phyloP scores from a whole-genome alignment of 2,888 invertebrate genomes.

The Toxonevra muliebris region DNA sequence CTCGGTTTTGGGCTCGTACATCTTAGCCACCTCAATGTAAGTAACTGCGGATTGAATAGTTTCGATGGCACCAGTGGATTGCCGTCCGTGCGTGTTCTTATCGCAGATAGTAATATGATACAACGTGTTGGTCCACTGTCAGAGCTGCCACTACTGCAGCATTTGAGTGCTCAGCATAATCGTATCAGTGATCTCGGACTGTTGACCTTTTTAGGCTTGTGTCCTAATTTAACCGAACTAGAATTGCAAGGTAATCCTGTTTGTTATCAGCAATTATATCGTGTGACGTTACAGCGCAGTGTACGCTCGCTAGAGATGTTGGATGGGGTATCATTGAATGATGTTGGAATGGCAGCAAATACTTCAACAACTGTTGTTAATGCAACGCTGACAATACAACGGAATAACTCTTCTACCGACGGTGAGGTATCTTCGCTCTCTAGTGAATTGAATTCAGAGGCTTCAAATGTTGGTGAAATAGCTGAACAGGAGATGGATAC shows the following conservation, averaged over 20 bases:
- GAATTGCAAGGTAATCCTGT: constrained; percentile 67
- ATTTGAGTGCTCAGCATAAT: constrained; percentile 65
- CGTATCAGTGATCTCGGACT: constrained; percentile 58
- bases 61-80: constrained; percentile 76
- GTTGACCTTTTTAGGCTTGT: constrained; percentile 61
- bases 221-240: constrained; percentile 68
- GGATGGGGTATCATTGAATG: constrained; percentile 58
- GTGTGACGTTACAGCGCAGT: constrained; percentile 57
- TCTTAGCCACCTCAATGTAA: constrained; percentile 67
- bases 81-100: constrained; percentile 70
- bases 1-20: constrained; percentile 73
- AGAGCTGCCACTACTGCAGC: constrained; percentile 66
- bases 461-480: constrained; percentile 12
- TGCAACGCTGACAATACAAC: not conserved
- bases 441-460: constrained; percentile 31
- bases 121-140: constrained; percentile 72
- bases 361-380: not conserved
- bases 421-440: constrained; percentile 41
- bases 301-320: constrained; percentile 63
- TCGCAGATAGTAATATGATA: constrained; percentile 73
- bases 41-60: constrained; percentile 72
- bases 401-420: constrained; percentile 23
- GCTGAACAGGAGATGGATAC: constrained; percentile 4
- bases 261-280: constrained; percentile 57
- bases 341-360: constrained; percentile 6